Conservation (phyloP, 2,113 vertebrate species). For the Phainopepla nitens region DNA sequence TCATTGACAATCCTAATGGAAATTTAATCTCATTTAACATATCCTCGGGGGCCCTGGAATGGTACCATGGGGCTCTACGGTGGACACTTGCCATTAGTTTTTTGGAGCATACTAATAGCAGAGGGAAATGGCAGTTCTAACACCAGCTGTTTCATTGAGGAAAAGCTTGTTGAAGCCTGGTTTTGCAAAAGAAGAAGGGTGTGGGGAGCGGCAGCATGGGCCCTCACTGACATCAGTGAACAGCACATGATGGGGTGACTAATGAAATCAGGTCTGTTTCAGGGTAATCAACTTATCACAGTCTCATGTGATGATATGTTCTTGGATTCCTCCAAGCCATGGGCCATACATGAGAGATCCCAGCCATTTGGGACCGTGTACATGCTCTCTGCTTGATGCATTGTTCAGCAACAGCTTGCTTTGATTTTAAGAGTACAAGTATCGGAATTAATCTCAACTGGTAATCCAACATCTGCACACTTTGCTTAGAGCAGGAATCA, state of each 20-base stretch:
- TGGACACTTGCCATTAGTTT: neutral
- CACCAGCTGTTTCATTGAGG: neutral
- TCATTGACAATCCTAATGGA: neutral
- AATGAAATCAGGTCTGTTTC: slow-evolving; percentile 20
- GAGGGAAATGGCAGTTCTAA: neutral
- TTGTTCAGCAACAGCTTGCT: neutral
- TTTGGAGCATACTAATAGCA: neutral
- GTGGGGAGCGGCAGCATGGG: neutral
- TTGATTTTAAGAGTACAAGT: neutral
- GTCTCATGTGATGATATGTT: slow-evolving; percentile 21
- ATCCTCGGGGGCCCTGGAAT: neutral
- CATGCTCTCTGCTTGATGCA: neutral
- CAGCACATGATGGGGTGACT: slow-evolving; percentile 52
- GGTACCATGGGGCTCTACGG: rapidly evolving
- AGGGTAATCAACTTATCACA: neutral
- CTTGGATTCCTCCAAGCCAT: neutral
- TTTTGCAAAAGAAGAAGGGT: slow-evolving; percentile 52
- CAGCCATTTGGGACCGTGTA: neutral
- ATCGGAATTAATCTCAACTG: neutral
- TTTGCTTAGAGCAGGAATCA: neutral
- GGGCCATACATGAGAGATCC: neutral
- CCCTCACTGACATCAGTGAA: neutral
- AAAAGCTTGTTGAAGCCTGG: neutral
- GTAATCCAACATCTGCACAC: neutral
- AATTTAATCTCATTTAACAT: neutral